These are phyloP conservation scores for Myioborus miniatus DNA, from an alignment of 2,797 vertebrate genomes.

Conservation along the genomic window DNA sequence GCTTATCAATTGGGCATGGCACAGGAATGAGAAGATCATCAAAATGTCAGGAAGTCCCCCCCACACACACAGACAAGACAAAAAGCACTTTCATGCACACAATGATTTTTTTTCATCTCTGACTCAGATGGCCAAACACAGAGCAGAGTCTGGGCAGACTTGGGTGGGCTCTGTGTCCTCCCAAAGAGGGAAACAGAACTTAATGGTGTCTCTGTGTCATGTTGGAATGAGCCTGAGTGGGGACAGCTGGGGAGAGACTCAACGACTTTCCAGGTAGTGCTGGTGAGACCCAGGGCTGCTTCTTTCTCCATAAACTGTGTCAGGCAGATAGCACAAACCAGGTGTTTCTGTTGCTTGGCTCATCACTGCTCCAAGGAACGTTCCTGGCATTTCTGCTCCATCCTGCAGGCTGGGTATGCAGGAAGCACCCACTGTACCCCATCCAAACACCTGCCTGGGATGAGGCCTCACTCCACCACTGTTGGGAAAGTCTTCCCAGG, in stretches of 20 bases:
- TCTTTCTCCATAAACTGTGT: not conserved
- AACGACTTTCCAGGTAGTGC: not conserved
- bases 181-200: not conserved
- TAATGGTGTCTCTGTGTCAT: not conserved
- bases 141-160: not conserved
- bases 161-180: conserved; percentile 47
- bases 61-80: not conserved
- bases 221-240: not conserved
- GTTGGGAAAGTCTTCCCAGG: not conserved
- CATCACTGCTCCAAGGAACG: not conserved
- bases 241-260: not conserved
- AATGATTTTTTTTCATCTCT: not conserved
- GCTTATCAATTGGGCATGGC: not conserved
- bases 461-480: not conserved
- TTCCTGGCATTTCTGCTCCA: not conserved
- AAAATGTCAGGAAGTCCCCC: not conserved
- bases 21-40: not conserved
- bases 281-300: not conserved
- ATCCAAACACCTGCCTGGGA: not conserved
- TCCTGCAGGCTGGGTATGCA: not conserved
- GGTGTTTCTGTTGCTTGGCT: not conserved
- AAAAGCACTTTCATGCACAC: conserved; percentile 42
- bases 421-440: not conserved
- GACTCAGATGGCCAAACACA: not conserved
- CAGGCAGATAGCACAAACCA: not conserved